phyloP scores from a whole-genome alignment of 2,888 invertebrate genomes.

The Acheta domesticus region DNA sequence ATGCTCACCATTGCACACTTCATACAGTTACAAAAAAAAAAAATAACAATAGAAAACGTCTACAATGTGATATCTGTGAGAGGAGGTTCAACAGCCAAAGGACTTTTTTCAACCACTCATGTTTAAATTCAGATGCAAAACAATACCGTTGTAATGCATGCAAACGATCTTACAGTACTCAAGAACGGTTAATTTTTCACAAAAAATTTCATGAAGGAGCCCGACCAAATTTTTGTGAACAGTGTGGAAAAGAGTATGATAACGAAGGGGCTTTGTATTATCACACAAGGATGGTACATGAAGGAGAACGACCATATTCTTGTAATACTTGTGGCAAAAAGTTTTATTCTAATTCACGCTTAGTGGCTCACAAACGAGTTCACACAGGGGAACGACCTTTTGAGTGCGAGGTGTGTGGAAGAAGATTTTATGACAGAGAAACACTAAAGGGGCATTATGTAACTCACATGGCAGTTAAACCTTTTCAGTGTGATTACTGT shows the following conservation, averaged over 20 bases:
- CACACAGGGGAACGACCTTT: slow-evolving; percentile 33
- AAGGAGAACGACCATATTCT: slow-evolving; percentile 31
- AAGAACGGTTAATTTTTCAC: slow-evolving; percentile 33
- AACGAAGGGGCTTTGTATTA: slow-evolving; percentile 34
- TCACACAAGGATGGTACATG: slow-evolving; percentile 35
- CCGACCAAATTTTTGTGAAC: slow-evolving; percentile 30
- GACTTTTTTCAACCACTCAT: slow-evolving; percentile 32
- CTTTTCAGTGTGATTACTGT: slow-evolving; percentile 35
- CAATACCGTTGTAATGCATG: slow-evolving; percentile 29
- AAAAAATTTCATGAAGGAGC: slow-evolving; percentile 33
- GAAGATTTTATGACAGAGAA: slow-evolving; percentile 30
- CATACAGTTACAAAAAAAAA: slow-evolving; percentile 29
- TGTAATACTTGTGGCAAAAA: slow-evolving; percentile 32
- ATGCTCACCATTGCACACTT: slow-evolving; percentile 30
- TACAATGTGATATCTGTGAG: slow-evolving; percentile 31
- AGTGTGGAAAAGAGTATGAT: slow-evolving; percentile 34
- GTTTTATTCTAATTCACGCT: slow-evolving; percentile 29
- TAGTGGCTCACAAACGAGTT: slow-evolving; percentile 30
- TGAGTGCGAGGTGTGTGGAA: slow-evolving; percentile 32
- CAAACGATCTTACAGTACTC: slow-evolving; percentile 28
- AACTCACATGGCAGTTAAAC: slow-evolving; percentile 34
- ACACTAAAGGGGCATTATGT: slow-evolving; percentile 34
- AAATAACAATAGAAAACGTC: slow-evolving; percentile 22
- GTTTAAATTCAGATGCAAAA: slow-evolving; percentile 27
- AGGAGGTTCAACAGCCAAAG: slow-evolving; percentile 34